These are phyloP conservation scores for Nomia melanderi DNA, from an alignment of 1,140 invertebrate genomes.

Conservation along the genomic window DNA sequence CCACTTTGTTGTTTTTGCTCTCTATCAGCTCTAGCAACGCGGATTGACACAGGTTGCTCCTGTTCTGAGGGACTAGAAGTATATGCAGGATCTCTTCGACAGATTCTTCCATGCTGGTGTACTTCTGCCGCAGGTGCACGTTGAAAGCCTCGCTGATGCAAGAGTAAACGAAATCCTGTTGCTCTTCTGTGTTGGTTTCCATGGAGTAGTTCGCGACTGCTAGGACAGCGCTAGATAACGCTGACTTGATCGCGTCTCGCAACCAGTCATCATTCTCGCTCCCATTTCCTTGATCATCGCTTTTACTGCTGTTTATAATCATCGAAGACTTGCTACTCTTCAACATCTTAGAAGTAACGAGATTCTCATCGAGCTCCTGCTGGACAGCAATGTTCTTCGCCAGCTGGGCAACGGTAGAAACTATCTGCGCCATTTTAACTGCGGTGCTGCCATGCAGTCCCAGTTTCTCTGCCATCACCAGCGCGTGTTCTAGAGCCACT, in stretches of 20 bases:
- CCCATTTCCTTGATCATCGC: constrained; percentile 56
- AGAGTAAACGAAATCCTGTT: constrained; percentile 82
- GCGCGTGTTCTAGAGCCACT: constrained; percentile 76
- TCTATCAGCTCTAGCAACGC: constrained; percentile 71
- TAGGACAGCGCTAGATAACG: constrained; percentile 81
- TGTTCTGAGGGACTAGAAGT: constrained; percentile 72
- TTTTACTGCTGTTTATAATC: constrained; percentile 52
- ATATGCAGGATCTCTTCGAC: constrained; percentile 81
- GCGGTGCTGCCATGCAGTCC: constrained; percentile 75
- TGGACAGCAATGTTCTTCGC: constrained; percentile 75
- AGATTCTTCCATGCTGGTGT: constrained; percentile 77
- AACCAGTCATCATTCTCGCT: constrained; percentile 77
- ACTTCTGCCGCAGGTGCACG: constrained; percentile 72
- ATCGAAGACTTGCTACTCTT: constrained; percentile 66
- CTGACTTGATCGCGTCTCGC: constrained; percentile 82
- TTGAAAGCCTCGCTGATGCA: constrained; percentile 81
- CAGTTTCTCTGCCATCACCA: constrained; percentile 76
- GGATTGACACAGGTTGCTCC: constrained; percentile 70
- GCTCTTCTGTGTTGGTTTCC: constrained; percentile 76
- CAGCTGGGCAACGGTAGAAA: constrained; percentile 75
- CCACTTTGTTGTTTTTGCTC: constrained; percentile 81
- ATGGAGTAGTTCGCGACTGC: constrained; percentile 80
- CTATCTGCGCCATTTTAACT: constrained; percentile 79
- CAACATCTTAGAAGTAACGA: constrained; percentile 37
- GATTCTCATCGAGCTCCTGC: constrained; percentile 52